Percentiles rank a stretch among this genome's conserved stretches.
phyloP scores from a whole-genome alignment of 53 echinoderm and acorn worm genomes.

The Actinopyga echinites region DNA sequence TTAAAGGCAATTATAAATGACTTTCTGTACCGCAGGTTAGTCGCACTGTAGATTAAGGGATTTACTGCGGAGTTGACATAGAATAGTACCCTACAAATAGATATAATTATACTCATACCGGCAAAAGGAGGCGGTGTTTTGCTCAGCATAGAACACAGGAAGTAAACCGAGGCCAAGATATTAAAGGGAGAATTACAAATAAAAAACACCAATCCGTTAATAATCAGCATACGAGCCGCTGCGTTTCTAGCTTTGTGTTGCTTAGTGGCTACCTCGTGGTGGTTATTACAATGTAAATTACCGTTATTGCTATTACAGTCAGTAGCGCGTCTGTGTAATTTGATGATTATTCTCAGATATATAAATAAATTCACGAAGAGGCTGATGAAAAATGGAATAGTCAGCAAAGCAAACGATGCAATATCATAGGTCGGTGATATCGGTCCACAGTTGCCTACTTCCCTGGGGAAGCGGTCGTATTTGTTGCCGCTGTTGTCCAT shows the following conservation, averaged over 20 bases:
- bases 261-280: neutral
- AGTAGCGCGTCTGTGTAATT: neutral
- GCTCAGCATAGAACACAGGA: neutral
- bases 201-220: slow-evolving; percentile 22
- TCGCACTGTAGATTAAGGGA: slow-evolving; percentile 18
- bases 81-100: slow-evolving; percentile 2
- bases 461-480: neutral
- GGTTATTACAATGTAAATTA: neutral
- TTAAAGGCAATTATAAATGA: neutral
- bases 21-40: neutral
- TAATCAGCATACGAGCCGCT: slow-evolving; percentile 5
- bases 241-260: slow-evolving; percentile 7
- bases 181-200: slow-evolving; percentile 24
- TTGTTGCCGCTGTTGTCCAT: neutral
- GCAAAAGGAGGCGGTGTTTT: neutral
- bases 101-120: neutral
- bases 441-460: neutral
- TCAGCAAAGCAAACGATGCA: slow-evolving; percentile 1
- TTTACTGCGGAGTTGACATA: slow-evolving; percentile 14
- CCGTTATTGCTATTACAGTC: neutral
- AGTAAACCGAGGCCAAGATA: neutral
- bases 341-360: neutral
- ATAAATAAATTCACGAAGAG: slow-evolving; percentile 28
- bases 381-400: neutral
- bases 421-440: neutral